Evolutionary conservation across 2,113 vertebrate genomes (phyloP), one percentile per base, ranked within the genome.

Genomic region (Prunella himalayana): DNA sequence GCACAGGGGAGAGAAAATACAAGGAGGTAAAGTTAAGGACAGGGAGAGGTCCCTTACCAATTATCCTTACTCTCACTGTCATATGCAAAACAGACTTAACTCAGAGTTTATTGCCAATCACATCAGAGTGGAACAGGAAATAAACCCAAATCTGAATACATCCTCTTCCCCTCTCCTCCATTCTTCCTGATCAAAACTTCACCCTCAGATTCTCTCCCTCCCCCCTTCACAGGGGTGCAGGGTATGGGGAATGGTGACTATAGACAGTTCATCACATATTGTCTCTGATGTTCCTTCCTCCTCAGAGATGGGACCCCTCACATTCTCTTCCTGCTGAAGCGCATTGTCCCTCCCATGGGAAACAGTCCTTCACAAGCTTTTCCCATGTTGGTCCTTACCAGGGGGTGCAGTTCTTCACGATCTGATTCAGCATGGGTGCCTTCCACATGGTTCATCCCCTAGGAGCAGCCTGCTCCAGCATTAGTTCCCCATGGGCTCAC

Each of bases 341-440:
- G 0, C 37, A 8, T 25, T 6, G 6, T 53, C 3, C 3, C 7
- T 25, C 19, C 28, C 13, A n/a, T 1, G 1, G 10, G 10, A 60
- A 23, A 35, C 15, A 24, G 30, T 60, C 13, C 28, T 41, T 45
- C 33, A 41, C 0, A 2, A 81, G n/a, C 11, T 81, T n/a, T 25
- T 51, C 17, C 23, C 17, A 4, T 0, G 0, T 24, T 16, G 5
- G 1, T 49, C 16, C 33, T 82, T 82, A 28, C 6, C 16, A 30
- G 0, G 0, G 30, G 8, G 30, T 45, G 6, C 15, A 59, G 15
- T 11, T 77, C 53, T 68, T 82, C n/a, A 25, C 0, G 0, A 18
- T 65, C 24, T 60, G 10, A 14, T 60, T 16, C 41, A 70, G 17
- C 0, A 1, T 53, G n/a, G 15, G 4, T n/a, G 9, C 6, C 4